phyloP scores from a whole-genome alignment of 1,140 invertebrate species.

The Chrysoperla carnea region DNA sequence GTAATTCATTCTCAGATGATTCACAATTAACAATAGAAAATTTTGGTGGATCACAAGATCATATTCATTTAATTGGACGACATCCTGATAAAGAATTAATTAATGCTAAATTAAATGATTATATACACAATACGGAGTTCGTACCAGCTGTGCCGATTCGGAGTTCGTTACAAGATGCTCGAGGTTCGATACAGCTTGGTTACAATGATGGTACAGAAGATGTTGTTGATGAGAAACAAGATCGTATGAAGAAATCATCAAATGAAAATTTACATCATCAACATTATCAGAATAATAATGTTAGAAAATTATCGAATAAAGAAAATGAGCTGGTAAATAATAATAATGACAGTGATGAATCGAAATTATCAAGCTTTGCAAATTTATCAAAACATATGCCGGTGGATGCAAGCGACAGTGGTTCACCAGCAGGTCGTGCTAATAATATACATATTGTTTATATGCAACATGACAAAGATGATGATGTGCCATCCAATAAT shows the following conservation, averaged over 20 bases:
- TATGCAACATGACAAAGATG: slow-evolving; percentile 38
- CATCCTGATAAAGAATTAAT: slow-evolving; percentile 59
- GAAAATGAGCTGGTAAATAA: slow-evolving; percentile 24
- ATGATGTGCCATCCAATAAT: slow-evolving; percentile 15
- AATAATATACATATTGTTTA: slow-evolving; percentile 41
- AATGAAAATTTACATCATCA: slow-evolving; percentile 16
- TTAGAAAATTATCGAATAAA: slow-evolving; percentile 7
- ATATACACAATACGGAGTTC: not conserved
- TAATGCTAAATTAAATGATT: slow-evolving; percentile 7
- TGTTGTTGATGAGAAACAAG: slow-evolving; percentile 28
- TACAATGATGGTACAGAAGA: slow-evolving; percentile 42
- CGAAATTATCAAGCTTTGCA: slow-evolving; percentile 45
- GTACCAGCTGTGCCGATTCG: slow-evolving; percentile 37
- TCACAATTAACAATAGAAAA: slow-evolving; percentile 82
- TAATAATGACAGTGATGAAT: slow-evolving; percentile 9
- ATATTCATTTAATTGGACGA: slow-evolving; percentile 42
- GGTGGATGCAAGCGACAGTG: slow-evolving; percentile 25
- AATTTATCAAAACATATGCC: slow-evolving; percentile 40
- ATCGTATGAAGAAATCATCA: slow-evolving; percentile 20
- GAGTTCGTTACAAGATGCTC: slow-evolving; percentile 54
- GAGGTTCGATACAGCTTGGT: slow-evolving; percentile 48
- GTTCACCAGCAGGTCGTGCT: slow-evolving; percentile 1
- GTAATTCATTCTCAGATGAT: slow-evolving; percentile 73
- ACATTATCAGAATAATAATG: slow-evolving; percentile 19
- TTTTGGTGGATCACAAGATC: slow-evolving; percentile 74